A percentile compares a stretch with the other conserved stretches of the same genome.
Evolutionary conservation across 2,113 vertebrate species (phyloP).

Genomic region (Eudyptes chrysolophus): DNA sequence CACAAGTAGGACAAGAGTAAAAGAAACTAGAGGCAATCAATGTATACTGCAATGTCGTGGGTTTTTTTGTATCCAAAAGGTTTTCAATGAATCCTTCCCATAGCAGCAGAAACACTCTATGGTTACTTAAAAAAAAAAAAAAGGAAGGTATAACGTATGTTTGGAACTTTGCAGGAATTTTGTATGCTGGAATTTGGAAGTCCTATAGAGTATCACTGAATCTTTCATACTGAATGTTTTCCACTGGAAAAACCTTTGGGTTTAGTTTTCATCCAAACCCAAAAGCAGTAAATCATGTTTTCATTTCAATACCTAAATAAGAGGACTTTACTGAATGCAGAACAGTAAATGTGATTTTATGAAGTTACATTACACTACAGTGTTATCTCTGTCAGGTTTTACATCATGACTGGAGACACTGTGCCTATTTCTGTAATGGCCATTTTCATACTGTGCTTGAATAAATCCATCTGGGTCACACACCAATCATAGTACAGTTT

Average conservation of each 20-base stretch:
- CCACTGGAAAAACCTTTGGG: neutral
- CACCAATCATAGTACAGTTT: neutral
- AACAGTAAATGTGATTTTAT: neutral
- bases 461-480: constrained; percentile 43
- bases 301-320: neutral
- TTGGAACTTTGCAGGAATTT: neutral
- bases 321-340: neutral
- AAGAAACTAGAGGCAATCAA: neutral
- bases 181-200: neutral
- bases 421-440: constrained; percentile 14
- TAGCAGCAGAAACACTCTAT: neutral
- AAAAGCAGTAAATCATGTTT: neutral
- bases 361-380: neutral
- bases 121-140: neutral
- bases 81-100: neutral
- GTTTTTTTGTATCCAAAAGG: neutral
- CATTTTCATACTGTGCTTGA: constrained; percentile 56
- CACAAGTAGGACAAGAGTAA: neutral
- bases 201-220: neutral
- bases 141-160: neutral
- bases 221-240: constrained; percentile 3
- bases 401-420: neutral
- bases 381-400: constrained; percentile 15
- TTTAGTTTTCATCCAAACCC: neutral
- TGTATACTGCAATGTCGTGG: neutral